Evolutionary conservation across 2,888 invertebrate species (phyloP).

Genomic region (Tyria jacobaeae): DNA sequence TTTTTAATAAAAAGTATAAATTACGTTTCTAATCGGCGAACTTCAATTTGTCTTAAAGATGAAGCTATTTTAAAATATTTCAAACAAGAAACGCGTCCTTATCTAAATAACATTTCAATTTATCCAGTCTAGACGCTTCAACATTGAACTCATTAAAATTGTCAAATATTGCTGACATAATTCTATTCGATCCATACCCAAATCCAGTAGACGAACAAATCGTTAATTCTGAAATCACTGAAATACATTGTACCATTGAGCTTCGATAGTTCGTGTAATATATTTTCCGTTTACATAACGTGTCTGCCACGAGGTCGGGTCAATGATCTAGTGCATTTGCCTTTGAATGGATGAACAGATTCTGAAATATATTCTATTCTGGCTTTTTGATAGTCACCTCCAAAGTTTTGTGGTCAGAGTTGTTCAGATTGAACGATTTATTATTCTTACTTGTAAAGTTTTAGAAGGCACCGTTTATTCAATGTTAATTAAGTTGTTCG

Average conservation of each 20-base stretch:
- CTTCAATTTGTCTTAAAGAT: background rate
- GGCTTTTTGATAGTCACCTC: slow-evolving; percentile 4
- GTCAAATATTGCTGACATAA: slow-evolving; percentile 20
- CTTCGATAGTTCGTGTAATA: slow-evolving; percentile 29
- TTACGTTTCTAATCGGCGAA: no score
- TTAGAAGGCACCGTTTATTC: background rate
- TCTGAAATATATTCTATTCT: slow-evolving; percentile 17
- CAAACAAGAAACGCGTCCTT: slow-evolving; percentile 7
- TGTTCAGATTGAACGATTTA: slow-evolving; percentile 2
- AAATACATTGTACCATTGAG: slow-evolving; percentile 14
- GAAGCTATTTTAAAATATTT: background rate
- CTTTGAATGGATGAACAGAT: slow-evolving; percentile 15
- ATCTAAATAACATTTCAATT: slow-evolving; percentile 33
- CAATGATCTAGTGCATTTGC: slow-evolving; percentile 14
- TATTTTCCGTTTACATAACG: slow-evolving; percentile 23
- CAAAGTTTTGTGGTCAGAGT: background rate
- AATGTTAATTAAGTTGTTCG: background rate
- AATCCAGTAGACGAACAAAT: slow-evolving; percentile 19
- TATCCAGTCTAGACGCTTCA: slow-evolving; percentile 40
- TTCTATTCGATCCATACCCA: slow-evolving; percentile 14
- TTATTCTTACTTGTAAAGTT: background rate
- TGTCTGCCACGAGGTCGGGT: slow-evolving; percentile 19
- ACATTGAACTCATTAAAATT: slow-evolving; percentile 22
- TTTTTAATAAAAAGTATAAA: no score
- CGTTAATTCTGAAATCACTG: slow-evolving; percentile 22